Evolutionary conservation across 35 echinoderm and acorn worm genomes (phyloP), one percentile per base, ranked within the genome.

Genomic region (Amphiura filiformis): DNA sequence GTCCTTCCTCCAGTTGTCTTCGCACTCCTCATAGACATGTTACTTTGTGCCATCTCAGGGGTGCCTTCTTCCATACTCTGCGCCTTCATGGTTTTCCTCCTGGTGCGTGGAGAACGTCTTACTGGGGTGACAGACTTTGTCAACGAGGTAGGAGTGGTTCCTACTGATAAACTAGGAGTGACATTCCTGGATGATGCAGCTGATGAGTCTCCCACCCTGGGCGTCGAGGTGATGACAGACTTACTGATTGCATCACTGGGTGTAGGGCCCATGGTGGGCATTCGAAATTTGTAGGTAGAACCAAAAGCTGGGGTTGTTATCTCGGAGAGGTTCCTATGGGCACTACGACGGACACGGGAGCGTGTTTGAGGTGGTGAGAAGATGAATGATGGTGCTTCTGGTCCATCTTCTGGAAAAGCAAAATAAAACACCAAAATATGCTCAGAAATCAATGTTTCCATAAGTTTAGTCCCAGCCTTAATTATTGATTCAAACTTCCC

Each of bases 331-430:
- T 52, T 64, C 82, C 76, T 91, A 0, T 23, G 82, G 81, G 93
- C 81, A 3, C 81, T 65, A 4, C 89, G 93, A 40, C 89, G 90
- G 9, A 57, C 85, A 32, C 85, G 75, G 23, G 93, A 95, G 31
- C 93, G 85, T 34, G 93, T 95, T 57, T 86, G 79, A 2, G 93
- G 93, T 36, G 93, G 93, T 15, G 93, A 95, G 85, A 95, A 95
- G 56, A 95, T 91, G 75, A 95, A 95, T 79, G 93, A 95, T 0
- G 84, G 86, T 49, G 88, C 75, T 35, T 70, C 61, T 70, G 61
- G 26, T 70, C 26, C 17, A 39, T 32, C 36, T 20, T 4, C 32
- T 36, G 22, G 77, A 79, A 36, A 37, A 79, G n/a, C 77, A 22
- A 79, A 37, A n/a, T n/a, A n/a, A n/a, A n/a, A n/a, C n/a, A n/a